Conservation (phyloP, 1,140 invertebrate genomes). For the Halyomorpha halys region DNA sequence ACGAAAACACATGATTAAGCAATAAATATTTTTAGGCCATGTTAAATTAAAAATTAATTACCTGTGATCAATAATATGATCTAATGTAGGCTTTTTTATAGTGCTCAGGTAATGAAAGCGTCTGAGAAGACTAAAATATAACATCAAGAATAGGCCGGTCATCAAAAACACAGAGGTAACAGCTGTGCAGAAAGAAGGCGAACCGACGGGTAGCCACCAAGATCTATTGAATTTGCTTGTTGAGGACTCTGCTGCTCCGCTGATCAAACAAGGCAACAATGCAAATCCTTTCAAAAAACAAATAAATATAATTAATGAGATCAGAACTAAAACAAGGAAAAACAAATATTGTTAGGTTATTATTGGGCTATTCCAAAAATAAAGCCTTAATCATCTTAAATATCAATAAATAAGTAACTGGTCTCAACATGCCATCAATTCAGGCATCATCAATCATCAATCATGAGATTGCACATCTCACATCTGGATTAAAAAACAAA, state of each 20-base stretch:
- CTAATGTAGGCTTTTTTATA: conserved; percentile 22
- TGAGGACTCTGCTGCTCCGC: neutral
- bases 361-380: neutral
- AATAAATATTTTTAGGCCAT: no score
- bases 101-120: conserved; percentile 26
- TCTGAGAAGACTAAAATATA: neutral
- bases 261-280: neutral
- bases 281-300: neutral
- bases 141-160: conserved; percentile 34
- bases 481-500: no score
- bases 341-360: no score
- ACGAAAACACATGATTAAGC: no score
- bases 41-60: conserved; percentile 13
- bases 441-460: no score
- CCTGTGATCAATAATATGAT: conserved; percentile 23
- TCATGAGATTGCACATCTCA: no score
- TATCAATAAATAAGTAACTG: no score
- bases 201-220: conserved; percentile 47
- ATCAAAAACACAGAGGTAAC: conserved; percentile 43
- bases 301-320: no score
- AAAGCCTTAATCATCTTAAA: no score
- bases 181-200: conserved; percentile 47
- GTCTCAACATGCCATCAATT: no score
- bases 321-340: no score
- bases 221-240: conserved; percentile 24